phyloP scores from a whole-genome alignment of 2,113 vertebrate species.

The Gavialis gangeticus region DNA sequence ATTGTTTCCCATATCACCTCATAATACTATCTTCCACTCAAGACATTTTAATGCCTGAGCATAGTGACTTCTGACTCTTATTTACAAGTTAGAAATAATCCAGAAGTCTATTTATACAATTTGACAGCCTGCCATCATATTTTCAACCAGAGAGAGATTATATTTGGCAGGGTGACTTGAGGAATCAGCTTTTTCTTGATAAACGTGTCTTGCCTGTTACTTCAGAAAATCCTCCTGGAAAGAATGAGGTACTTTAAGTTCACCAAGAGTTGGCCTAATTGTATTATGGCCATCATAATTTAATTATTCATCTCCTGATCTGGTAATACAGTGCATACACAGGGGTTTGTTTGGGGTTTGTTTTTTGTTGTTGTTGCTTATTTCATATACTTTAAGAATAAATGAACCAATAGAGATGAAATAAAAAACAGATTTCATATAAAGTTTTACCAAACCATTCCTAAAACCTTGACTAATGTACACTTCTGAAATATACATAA shows the following conservation, averaged over 20 bases:
- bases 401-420: not conserved
- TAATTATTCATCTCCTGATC: not conserved
- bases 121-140: slow-evolving; percentile 14
- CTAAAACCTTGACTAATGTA: not conserved
- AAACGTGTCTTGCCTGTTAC: slow-evolving; percentile 21
- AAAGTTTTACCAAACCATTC: not conserved
- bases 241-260: slow-evolving; percentile 1
- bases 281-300: not conserved
- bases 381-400: not conserved
- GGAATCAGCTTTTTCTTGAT: slow-evolving; percentile 22
- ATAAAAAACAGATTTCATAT: too few relatives aligned
- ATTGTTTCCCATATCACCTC: slow-evolving; percentile 18
- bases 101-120: slow-evolving; percentile 50
- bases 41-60: slow-evolving; percentile 40
- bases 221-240: slow-evolving; percentile 18
- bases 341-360: too few relatives aligned
- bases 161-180: slow-evolving; percentile 32
- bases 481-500: not conserved
- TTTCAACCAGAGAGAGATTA: not conserved
- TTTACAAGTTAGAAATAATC: slow-evolving; percentile 51
- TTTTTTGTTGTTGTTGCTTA: not conserved
- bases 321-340: not conserved
- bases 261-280: not conserved
- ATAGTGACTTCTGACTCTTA: slow-evolving; percentile 28
- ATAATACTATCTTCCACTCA: not conserved